Percentiles rank a stretch among this genome's conserved stretches.
Conservation (phyloP, 2,888 invertebrate genomes). For the Plagodis dolabraria region DNA sequence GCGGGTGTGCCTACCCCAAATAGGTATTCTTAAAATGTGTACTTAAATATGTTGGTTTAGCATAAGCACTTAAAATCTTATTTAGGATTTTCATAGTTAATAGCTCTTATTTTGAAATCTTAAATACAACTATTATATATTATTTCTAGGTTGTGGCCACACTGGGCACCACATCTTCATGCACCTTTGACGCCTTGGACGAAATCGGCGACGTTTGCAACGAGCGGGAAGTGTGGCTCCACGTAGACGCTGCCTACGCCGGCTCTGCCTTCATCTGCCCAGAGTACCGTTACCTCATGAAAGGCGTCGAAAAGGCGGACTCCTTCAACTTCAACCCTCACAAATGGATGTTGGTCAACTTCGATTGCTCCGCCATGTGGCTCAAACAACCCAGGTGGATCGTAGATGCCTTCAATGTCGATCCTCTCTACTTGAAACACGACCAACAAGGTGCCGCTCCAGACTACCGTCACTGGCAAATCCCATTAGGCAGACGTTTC, state of each 20-base stretch:
- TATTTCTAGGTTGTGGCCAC: constrained; percentile 90
- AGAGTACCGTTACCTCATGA: constrained; percentile 96
- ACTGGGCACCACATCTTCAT: constrained; percentile 97
- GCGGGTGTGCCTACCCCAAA: no score
- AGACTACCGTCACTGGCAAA: constrained; percentile 99
- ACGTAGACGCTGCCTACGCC: constrained; percentile 98
- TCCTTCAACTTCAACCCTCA: constrained; percentile 99
- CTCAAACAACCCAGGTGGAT: constrained; percentile 94
- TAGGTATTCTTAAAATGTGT: no score
- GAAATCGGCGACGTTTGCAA: constrained; percentile 96
- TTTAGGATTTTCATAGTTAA: no score
- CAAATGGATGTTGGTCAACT: constrained; percentile 99
- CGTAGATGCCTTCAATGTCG: constrained; percentile 98
- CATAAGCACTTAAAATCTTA: no score
- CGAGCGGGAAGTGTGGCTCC: constrained; percentile 93
- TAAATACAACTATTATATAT: neutral
- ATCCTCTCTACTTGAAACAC: constrained; percentile 98
- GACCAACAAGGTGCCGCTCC: constrained; percentile 95
- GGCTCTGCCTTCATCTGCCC: constrained; percentile 98
- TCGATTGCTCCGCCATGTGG: constrained; percentile 99
- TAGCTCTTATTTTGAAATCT: no score
- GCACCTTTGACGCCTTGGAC: constrained; percentile 95
- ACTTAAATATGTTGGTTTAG: no score
- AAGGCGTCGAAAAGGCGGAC: constrained; percentile 94
- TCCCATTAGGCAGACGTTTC: constrained; percentile 96